Base-by-base conservation (phyloP, 2,888 invertebrate genomes). In the Tupiocoris notatus region DNA sequence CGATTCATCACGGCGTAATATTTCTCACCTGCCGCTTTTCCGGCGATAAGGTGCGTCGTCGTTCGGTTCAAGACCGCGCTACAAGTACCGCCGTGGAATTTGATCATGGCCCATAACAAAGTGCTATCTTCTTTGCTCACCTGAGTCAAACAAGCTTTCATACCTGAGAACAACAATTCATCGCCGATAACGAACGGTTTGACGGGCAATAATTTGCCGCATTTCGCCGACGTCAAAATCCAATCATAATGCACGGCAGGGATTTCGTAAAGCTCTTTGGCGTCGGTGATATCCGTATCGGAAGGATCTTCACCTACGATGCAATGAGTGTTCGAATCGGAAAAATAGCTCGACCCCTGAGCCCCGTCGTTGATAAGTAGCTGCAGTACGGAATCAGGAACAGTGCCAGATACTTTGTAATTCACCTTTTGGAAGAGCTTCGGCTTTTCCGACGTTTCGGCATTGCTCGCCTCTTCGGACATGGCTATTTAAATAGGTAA, bases 311-410 rank as follows among this genome's bases (percentile, higher is more conserved):
- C 87, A 23, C 93, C 96, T 81, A 95, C 94, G 83, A 98, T 92
- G 81, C 95, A 88, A 87, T 96, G 96, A 61, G 96, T 96, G 80
- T 96, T 93, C 86, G 92, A 92, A 85, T 96, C 95, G 79, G 94
- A 92, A 81, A 95, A 90, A 86, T 95, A 97, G 81, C 91, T 91
- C 80, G 92, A 91, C 80, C 90, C 90, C 84, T 95, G 94, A 21
- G 93, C 97, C 73, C 96, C 96, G 79, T 95, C 94, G 83, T 89
- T 88, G 85, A 91, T 92, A 78, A 97, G 86, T 81, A 94, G 86
- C 82, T 88, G 88, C 83, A 91, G 86, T 82, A 93, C 80, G 16
- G 80, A 77, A 24, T 81, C 79, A 20, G 78, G 58, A 23, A 82
- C 80, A 39, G 73, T 76, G 25, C 82, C 80, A 64, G 79, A 79